These are phyloP conservation scores for Petrolisthes cinctipes DNA, from an alignment of 2,888 invertebrate genomes.

Conservation along the genomic window DNA sequence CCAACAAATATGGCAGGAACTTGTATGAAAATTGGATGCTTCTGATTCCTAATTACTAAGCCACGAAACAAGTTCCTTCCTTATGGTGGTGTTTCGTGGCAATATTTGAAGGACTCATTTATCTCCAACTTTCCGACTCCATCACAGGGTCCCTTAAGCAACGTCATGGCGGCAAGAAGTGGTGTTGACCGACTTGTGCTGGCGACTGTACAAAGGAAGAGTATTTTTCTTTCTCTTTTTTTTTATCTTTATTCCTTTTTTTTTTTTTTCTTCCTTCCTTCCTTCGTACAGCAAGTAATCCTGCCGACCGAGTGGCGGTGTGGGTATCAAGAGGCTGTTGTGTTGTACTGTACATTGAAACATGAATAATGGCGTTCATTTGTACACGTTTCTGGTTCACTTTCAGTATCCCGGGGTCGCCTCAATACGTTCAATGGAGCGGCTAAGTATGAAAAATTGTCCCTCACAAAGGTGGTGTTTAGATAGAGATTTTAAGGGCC, in stretches of 20 bases:
- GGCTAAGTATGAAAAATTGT: slow-evolving; percentile 58
- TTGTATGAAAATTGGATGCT: no score
- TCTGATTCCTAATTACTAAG: no score
- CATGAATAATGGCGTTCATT: slow-evolving; percentile 52
- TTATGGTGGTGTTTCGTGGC: not conserved
- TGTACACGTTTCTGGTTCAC: slow-evolving; percentile 46
- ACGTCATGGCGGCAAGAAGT: no score
- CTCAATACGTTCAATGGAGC: slow-evolving; percentile 56
- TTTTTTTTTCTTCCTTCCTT: not conserved
- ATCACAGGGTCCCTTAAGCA: not conserved
- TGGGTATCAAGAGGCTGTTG: not conserved
- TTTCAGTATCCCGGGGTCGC: not conserved
- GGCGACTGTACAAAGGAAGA: no score
- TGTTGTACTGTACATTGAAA: slow-evolving; percentile 10
- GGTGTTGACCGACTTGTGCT: no score
- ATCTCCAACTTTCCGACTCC: not conserved
- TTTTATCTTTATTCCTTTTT: not conserved
- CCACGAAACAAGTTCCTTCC: not conserved
- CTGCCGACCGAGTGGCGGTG: not conserved
- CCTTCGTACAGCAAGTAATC: not conserved
- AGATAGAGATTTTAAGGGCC: slow-evolving; percentile 51
- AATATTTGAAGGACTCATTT: no score
- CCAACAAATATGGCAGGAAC: no score
- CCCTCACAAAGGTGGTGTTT: slow-evolving; percentile 51
- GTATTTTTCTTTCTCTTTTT: no score